These are phyloP conservation scores for Ctenoplectra terminalis DNA, from an alignment of 1,140 invertebrate genomes.

Conservation along the genomic window DNA sequence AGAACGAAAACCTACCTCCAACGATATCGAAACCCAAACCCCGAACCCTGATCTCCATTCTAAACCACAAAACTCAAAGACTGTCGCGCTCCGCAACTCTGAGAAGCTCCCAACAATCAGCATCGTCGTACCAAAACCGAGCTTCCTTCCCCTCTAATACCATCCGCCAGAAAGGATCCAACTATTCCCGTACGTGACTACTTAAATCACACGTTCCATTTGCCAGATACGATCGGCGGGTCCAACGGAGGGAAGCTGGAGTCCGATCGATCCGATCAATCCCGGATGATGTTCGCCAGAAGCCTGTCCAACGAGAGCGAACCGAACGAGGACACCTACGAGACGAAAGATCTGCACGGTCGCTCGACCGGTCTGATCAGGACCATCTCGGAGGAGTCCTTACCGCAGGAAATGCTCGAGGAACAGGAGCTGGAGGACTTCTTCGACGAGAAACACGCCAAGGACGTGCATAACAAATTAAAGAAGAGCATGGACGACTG, in stretches of 20 bases:
- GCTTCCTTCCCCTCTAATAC: neutral
- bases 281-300: slow-evolving; percentile 60
- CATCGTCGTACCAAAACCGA: neutral
- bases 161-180: slow-evolving; percentile 32
- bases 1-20: too few relatives aligned
- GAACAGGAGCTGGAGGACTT: slow-evolving; percentile 68
- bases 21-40: neutral
- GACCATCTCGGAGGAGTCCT: slow-evolving; percentile 80
- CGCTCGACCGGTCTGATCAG: slow-evolving; percentile 63
- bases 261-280: slow-evolving; percentile 47
- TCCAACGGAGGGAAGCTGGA: neutral
- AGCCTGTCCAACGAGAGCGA: slow-evolving; percentile 76
- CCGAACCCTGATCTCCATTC: neutral
- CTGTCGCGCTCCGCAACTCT: neutral
- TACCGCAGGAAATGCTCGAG: slow-evolving; percentile 78
- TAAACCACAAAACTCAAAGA: too few relatives aligned
- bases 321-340: slow-evolving; percentile 70
- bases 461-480: slow-evolving; percentile 56
- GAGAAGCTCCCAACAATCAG: neutral
- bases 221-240: slow-evolving; percentile 60
- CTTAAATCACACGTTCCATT: slow-evolving; percentile 61
- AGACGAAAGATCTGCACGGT: slow-evolving; percentile 70
- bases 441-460: slow-evolving; percentile 65
- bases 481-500: slow-evolving; percentile 50
- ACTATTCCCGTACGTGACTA: slow-evolving; percentile 63